Base-by-base conservation (phyloP, 2,888 invertebrate species). In the Drosophila mayaguana region DNA sequence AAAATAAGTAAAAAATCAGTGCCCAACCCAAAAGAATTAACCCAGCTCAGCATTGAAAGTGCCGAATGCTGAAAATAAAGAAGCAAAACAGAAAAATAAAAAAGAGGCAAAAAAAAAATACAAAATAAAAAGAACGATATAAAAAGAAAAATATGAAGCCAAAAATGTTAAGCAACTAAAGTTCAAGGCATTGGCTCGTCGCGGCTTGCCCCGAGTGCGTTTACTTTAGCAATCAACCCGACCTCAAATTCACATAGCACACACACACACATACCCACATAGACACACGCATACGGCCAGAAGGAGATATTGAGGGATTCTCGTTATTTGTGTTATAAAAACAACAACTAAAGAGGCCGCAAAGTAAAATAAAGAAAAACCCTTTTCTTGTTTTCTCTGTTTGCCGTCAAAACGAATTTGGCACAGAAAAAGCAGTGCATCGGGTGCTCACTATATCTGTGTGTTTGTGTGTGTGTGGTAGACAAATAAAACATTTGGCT, bases 171-270 rank as follows among this genome's bases (percentile, higher is more conserved):
- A 78, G 82, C 78, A 79, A 85, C 77, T 83, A 70, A 80, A 80
- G 76, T 79, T 81, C 76, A 83, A 81, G 83, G 85, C 80, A 86
- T 81, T 83, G 80, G 75, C 72, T 72, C 70, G 66, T 67, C 83
- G 71, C 65, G 71, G 80, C 78, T 75, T 74, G 78, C 82, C 84
- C 78, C 71, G 81, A 86, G 84, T 88, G 86, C 87, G 86, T 88
- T 87, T 87, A 84, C 86, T 87, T 88, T 86, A 87, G 89, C 86
- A 87, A 87, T 87, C 86, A 87, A 84, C 89, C 88, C 88, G 83
- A 88, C 84, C 88, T 80, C 85, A 87, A 80, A 81, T 80, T 78
- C 64, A 75, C 75, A 83, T 71, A 72, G 45, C 59, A 69, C 43
- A 63, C 50, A 59, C 36, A 67, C 36, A 45, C 59, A 38, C 16